A percentile compares a stretch with the other conserved stretches of the same genome.
Evolutionary conservation across 2,113 vertebrate species (phyloP).

Genomic region (Gavialis gangeticus): DNA sequence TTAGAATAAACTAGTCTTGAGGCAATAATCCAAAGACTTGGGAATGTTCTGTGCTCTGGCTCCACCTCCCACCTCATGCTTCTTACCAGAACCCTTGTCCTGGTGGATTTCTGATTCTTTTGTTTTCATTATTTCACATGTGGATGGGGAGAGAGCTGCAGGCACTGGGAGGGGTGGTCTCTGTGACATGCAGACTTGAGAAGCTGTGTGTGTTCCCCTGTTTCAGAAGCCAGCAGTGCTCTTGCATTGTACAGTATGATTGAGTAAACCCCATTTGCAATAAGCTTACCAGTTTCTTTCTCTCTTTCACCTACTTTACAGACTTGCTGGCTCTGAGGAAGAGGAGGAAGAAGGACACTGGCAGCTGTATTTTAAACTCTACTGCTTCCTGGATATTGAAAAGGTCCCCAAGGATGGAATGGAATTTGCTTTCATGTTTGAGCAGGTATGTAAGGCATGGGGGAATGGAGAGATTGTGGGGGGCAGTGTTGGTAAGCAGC

Average conservation of each 20-base stretch:
- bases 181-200: not conserved
- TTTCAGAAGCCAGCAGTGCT: not conserved
- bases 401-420: slow-evolving; percentile 92
- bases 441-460: slow-evolving; percentile 82
- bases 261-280: not conserved
- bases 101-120: not conserved
- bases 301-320: slow-evolving; percentile 33
- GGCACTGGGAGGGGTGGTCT: not conserved
- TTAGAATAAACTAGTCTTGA: not conserved
- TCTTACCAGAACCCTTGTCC: not conserved
- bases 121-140: not conserved
- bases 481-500: not conserved
- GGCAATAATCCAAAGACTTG: not conserved
- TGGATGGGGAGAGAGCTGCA: not conserved
- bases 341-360: slow-evolving; percentile 89
- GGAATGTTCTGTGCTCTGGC: not conserved
- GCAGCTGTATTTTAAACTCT: slow-evolving; percentile 94
- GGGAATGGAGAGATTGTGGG: not conserved
- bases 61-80: not conserved
- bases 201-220: not conserved
- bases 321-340: slow-evolving; percentile 86
- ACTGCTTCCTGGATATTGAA: slow-evolving; percentile 93
- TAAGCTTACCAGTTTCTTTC: rapidly evolving
- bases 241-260: not conserved
- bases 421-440: slow-evolving; percentile 97